A percentile compares a stretch with the other conserved stretches of the same genome.
Conservation (phyloP, 92 coral and sea anemone species). For the Anthopleura xanthogrammica region DNA sequence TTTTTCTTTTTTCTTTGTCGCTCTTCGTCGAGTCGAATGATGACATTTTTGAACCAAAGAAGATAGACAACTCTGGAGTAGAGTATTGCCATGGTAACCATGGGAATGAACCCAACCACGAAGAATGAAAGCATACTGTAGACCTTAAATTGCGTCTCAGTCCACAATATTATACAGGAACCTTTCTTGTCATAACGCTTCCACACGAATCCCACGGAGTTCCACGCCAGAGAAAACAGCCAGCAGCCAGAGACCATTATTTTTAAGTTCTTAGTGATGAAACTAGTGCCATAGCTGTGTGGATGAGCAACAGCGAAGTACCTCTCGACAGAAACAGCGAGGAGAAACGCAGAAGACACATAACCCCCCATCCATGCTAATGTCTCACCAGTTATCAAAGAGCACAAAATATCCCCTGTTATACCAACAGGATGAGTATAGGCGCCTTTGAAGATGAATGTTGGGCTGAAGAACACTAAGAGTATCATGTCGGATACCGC, state of each 20-base stretch:
- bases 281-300: conserved; percentile 15
- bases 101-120: conserved; percentile 29
- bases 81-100: conserved; percentile 15
- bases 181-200: conserved; percentile 26
- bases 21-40: conserved; percentile 12
- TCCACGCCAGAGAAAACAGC: conserved; percentile 33
- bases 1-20: conserved; percentile 23
- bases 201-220: conserved; percentile 14
- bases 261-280: conserved; percentile 19
- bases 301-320: conserved; percentile 50
- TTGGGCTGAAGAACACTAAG: conserved; percentile 40
- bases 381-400: conserved; percentile 45
- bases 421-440: conserved; percentile 50
- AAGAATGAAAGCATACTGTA: conserved; percentile 35
- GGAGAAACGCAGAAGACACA: conserved; percentile 46
- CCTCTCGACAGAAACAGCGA: conserved; percentile 53
- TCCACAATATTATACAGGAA: conserved; percentile 27
- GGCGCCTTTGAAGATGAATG: conserved; percentile 34
- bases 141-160: conserved; percentile 4
- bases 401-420: conserved; percentile 35
- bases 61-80: conserved; percentile 26
- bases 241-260: conserved; percentile 25
- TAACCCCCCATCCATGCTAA: conserved; percentile 57
- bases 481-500: conserved; percentile 55
- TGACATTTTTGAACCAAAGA: conserved; percentile 39